Conservation (phyloP, 2,113 vertebrate species). For the Mola mola region DNA sequence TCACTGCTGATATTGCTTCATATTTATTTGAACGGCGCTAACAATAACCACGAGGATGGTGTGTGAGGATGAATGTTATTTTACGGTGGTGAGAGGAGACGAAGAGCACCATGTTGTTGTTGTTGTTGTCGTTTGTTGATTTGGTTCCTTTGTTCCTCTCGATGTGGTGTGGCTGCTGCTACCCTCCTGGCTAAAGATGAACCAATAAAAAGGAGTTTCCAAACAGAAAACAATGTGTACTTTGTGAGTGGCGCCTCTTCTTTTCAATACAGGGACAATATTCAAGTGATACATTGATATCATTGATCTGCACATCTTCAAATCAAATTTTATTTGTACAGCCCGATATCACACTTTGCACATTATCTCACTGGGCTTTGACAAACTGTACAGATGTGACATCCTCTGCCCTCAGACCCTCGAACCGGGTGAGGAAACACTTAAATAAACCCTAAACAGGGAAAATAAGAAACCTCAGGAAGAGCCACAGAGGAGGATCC, state of each 20-base stretch:
- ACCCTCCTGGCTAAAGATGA: constrained; percentile 69
- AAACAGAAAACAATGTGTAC: constrained; percentile 34
- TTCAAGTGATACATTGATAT: too few relatives aligned
- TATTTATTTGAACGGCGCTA: constrained; percentile 78
- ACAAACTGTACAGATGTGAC: too few relatives aligned
- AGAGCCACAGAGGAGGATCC: too few relatives aligned
- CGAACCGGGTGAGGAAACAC: too few relatives aligned
- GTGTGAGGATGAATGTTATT: constrained; percentile 65
- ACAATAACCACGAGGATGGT: constrained; percentile 24
- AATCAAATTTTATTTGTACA: too few relatives aligned
- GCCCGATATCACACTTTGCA: too few relatives aligned
- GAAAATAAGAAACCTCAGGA: too few relatives aligned
- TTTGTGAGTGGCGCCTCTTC: neutral
- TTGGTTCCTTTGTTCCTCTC: constrained; percentile 62
- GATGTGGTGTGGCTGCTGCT: constrained; percentile 69
- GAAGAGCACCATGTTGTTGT: constrained; percentile 52
- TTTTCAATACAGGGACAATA: too few relatives aligned
- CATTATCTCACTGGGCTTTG: too few relatives aligned
- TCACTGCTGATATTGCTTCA: constrained; percentile 65
- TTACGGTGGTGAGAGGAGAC: constrained; percentile 62
- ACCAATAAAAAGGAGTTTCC: constrained; percentile 79
- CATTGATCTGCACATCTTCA: too few relatives aligned
- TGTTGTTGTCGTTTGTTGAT: constrained; percentile 42
- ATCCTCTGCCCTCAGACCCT: too few relatives aligned
- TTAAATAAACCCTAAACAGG: too few relatives aligned